A percentile compares a stretch with the other conserved stretches of the same genome.
Evolutionary conservation across 2,888 invertebrate genomes (phyloP).

Genomic region (Troglohyphantes excavatus): DNA sequence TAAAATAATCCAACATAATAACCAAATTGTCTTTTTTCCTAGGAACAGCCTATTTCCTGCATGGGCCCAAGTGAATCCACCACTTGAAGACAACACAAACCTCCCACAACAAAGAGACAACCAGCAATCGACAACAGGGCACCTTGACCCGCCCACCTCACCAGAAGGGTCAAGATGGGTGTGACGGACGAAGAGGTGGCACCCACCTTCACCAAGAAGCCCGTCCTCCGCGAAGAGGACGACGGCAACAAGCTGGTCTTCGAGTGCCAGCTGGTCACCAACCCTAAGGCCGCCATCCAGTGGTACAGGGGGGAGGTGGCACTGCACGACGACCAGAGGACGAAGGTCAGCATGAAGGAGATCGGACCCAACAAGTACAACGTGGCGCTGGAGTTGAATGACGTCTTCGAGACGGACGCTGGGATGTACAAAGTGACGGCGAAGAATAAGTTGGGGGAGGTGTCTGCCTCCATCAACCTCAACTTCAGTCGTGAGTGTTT

Average conservation of each 20-base stretch:
- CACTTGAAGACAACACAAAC: neutral
- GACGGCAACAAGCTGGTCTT: conserved; percentile 97
- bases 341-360: conserved; percentile 93
- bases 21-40: neutral
- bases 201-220: conserved; percentile 99
- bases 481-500: conserved; percentile 97
- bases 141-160: conserved; percentile 17
- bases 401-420: conserved; percentile 97
- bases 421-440: conserved; percentile 98
- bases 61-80: conserved; percentile 14
- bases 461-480: conserved; percentile 97
- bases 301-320: conserved; percentile 95
- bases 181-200: conserved; percentile 96
- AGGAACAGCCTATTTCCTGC: neutral
- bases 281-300: conserved; percentile 89
- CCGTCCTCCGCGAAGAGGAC: conserved; percentile 97
- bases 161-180: conserved; percentile 81
- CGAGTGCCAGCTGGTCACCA: conserved; percentile 94
- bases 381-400: conserved; percentile 95
- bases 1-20: too few relatives aligned
- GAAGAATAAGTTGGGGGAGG: conserved; percentile 98
- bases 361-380: conserved; percentile 92
- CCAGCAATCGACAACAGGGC: neutral
- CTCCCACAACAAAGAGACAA: neutral
- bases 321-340: conserved; percentile 91